Base-by-base conservation (phyloP, 92 coral and sea anemone genomes). In the Porites rus region DNA sequence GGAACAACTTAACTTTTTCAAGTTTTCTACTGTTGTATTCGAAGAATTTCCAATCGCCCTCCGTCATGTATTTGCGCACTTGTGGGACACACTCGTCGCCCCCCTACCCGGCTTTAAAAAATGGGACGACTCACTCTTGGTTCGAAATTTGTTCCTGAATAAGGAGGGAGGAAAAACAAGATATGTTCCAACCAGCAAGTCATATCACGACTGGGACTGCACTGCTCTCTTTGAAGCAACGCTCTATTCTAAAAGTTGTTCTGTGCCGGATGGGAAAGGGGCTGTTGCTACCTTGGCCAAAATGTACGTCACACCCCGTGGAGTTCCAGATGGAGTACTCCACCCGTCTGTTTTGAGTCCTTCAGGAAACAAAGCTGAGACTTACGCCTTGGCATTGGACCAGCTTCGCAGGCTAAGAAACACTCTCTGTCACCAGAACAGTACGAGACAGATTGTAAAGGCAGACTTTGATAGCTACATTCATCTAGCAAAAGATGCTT, bases 321-420 rank as follows among this genome's bases (percentile, higher is more conserved):
- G 65, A 19, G 62, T 51, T 21, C 20, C 78, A 22, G 3, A 58
- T 1, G 89, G 84, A 3, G 16, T 84, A 21, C 88, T 91, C 51
- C 94, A 91, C 58, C 0, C 73, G 3, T 8, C 89, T 70, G 88
- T 89, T 12, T 3, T 16, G 4, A 85, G 92, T 51, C 46, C 64
- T 16, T 70, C 72, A 31, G 81, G 77, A 22, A 43, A 59, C 51
- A 17, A 31, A 0, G 76, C 79, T 19, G 92, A 89, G 59, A 84
- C 92, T 18, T 51, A 12, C 52, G 82, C 82, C 12, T 73, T 89
- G 16, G 89, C 89, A 11, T 18, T 89, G 62, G 89, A 89, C 65
- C 92, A 89, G 59, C 81, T 89, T 10, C 89, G 92, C 50, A 22
- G 46, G 17, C 84, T 89, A 14, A 28, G 92, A 54, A 89, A 89